Evolutionary conservation across 2,113 vertebrate species (phyloP).

Genomic region (Boulengeromyrus knoepffleri): DNA sequence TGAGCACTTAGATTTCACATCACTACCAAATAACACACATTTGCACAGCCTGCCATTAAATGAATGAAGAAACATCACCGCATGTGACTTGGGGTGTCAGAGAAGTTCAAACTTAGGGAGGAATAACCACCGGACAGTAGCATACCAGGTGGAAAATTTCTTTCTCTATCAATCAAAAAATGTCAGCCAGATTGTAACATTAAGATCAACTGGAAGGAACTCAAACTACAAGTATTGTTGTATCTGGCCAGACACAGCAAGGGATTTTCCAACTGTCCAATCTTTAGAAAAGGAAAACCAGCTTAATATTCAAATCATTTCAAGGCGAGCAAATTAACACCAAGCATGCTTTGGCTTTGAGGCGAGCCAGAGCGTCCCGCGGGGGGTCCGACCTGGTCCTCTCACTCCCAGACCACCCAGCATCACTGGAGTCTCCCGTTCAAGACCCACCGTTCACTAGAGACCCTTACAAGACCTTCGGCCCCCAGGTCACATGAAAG

Average conservation of each 20-base stretch:
- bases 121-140: not conserved
- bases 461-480: not conserved
- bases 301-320: not conserved
- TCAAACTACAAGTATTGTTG: not conserved
- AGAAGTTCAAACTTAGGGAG: not conserved
- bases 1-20: constrained; percentile 73
- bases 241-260: not conserved
- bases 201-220: not conserved
- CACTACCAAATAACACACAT: constrained; percentile 80
- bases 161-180: not conserved
- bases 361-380: not conserved
- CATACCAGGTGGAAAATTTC: not conserved
- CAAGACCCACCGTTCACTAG: not conserved
- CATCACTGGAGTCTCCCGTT: not conserved
- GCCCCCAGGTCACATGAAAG: constrained; percentile 10
- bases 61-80: constrained; percentile 32
- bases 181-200: not conserved
- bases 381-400: not conserved
- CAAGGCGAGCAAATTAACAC: not conserved
- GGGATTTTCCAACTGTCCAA: not conserved
- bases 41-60: constrained; percentile 51
- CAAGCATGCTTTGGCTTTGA: not conserved
- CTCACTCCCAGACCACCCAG: not conserved
- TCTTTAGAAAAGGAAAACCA: not conserved
- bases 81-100: constrained; percentile 33